Conservation (phyloP, 2,113 vertebrate species). For the Anser cygnoides region DNA sequence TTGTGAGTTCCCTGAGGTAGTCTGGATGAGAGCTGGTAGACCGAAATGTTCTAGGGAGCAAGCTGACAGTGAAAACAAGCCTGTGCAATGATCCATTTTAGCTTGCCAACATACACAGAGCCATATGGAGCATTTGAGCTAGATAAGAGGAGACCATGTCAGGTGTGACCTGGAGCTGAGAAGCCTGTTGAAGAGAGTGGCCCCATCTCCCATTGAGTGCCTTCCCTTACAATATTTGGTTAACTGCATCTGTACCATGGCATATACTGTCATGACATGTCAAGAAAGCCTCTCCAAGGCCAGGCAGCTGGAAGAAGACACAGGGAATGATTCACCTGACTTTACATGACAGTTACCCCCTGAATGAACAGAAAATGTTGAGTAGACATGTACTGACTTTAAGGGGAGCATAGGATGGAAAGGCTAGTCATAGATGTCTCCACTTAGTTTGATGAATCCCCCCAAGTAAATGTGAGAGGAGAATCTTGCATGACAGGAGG, state of each 20-base stretch:
- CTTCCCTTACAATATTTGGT: not conserved
- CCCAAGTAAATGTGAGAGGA: not conserved
- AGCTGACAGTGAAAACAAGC: not conserved
- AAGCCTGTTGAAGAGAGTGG: not conserved
- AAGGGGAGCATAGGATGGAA: not conserved
- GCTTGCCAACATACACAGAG: not conserved
- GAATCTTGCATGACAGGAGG: not conserved
- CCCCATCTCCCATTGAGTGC: not conserved
- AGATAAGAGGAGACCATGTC: not conserved
- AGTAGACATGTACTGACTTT: not conserved
- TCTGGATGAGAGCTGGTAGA: not conserved
- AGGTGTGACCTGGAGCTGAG: not conserved
- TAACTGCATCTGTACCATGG: not conserved
- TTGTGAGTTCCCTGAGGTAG: not conserved
- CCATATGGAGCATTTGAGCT: not conserved
- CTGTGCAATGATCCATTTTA: not conserved
- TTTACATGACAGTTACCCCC: not conserved
- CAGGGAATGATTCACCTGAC: not conserved
- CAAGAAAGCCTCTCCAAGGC: not conserved
- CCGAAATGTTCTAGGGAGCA: not conserved
- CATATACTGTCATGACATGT: accelerated
- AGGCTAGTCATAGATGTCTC: not conserved
- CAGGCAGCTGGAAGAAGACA: not conserved
- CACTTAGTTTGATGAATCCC: not conserved
- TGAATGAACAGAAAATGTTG: not conserved